Evolutionary conservation across 2,888 invertebrate genomes (phyloP), one percentile per base, ranked within the genome.

Genomic region (Kryphioiulus occultus): DNA sequence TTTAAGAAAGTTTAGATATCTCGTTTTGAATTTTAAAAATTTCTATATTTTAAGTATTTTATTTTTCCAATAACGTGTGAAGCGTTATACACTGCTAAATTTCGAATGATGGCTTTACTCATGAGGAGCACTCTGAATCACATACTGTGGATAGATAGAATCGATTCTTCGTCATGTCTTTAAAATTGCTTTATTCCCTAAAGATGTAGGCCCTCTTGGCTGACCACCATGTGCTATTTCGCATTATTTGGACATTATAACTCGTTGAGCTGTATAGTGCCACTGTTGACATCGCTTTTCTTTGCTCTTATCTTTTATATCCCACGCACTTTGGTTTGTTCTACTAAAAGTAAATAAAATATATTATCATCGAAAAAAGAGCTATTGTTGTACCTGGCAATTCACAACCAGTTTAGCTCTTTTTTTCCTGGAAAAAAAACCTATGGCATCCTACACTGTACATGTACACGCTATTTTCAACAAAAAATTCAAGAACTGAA

Each of bases 191-290:
- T 22, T 68, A 26, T 26, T 26, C 68, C 26, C 68, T 68, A 26
- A 22, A 68, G 68, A 68, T 9, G 10, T 68, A 68, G n/a, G 68
- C 68, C n/a, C 26, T 68, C 12, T 68, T 26, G 26, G 22, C 26
- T 78, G 78, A 78, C 78, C 78, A 78, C 78, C 78, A 78, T 30
- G 78, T 78, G 78, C 78, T 78, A 26, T 30, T 78, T 26, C 30
- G 30, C 26, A 78, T 78, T 78, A 78, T 78, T 78, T 26, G 12
- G 30, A 78, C 30, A 15, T 78, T 78, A 26, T 26, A 30, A 30
- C 78, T 78, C 12, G 78, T 30, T 78, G 78, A 78, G 78, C 26
- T 78, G 30, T 78, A 15, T 30, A 78, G 30, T 30, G 30, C 78
- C 35, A 78, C 15, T 78, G 78, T 78, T 78, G 78, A 78, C 78